Base-by-base conservation (phyloP, 2,113 vertebrate genomes). In the Fregata magnificens region DNA sequence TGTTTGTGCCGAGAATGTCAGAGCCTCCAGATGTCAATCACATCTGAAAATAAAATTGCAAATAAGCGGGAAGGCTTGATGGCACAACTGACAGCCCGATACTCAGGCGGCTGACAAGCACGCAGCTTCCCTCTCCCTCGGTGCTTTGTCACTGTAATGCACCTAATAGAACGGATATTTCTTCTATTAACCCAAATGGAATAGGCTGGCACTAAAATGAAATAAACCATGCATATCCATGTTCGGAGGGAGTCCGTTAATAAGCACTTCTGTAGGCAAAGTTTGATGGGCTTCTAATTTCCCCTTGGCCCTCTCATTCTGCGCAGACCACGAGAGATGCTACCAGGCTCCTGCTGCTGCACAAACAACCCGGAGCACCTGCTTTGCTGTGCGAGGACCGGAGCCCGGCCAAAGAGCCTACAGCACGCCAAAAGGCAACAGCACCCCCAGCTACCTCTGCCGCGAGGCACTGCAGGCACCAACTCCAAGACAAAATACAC, bases 11-110 rank as follows among this genome's bases (percentile, higher is more conserved):
- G 98, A 98, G 98, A 99, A 99, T 99, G 99, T 99, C 99, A 99
- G 98, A 98, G 98, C 98, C 98, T 99, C 98, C 98, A 98, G 98
- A 98, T 97, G 99, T 99, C 99, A 99, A 98, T 99, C 99, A 99
- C 98, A 86, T 96, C 98, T 98, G 98, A 99, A 99, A 99, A 99
- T 99, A 99, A 99, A 99, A 99, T 98, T 96, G 97, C 98, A 99
- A 99, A 99, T 99, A 98, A 99, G 99, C 98, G 96, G 98, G 98
- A 97, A 94, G 92, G 98, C 76, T 98, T 98, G 98, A 98, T 98
- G 98, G 95, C 97, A 97, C 97, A 81, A 98, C 96, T 98, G 97
- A 96, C 97, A 96, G 92, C 89, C 29, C 14, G 2, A 34, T 76
- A 24, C 84, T 78, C 50, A 13, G 82, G 95, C 26, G 71, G 59